Evolutionary conservation across 1,140 invertebrate genomes (phyloP).

Genomic region (Drosophila virilis): DNA sequence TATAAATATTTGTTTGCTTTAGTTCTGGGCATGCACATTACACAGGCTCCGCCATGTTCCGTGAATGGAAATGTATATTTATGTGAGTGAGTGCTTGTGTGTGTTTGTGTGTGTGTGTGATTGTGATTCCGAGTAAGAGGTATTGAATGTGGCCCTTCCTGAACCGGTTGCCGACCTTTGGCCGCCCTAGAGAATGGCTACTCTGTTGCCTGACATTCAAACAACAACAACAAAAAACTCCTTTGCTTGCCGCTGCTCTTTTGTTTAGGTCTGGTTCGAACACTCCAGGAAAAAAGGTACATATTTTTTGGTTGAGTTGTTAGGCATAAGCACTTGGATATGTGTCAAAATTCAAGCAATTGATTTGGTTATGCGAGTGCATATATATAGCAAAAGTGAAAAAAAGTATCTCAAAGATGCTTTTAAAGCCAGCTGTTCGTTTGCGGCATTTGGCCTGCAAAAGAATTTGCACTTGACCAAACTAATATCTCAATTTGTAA

Average conservation of each 20-base stretch:
- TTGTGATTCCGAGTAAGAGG: constrained; percentile 39
- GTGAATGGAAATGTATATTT: constrained; percentile 24
- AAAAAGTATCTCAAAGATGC: constrained; percentile 34
- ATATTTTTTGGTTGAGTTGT: constrained; percentile 37
- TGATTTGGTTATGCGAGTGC: constrained; percentile 32
- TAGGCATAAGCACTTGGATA: constrained; percentile 42
- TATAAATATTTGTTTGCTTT: constrained; percentile 80
- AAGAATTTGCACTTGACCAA: not conserved
- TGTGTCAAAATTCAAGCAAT: constrained; percentile 46
- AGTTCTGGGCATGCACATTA: constrained; percentile 71
- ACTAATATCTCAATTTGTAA: not conserved
- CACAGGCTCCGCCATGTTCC: constrained; percentile 33
- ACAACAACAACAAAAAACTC: constrained; percentile 4
- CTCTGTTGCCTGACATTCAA: not conserved
- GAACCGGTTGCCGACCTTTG: constrained; percentile 70
- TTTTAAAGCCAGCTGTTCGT: constrained; percentile 19
- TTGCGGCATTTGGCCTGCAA: not conserved
- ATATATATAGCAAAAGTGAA: constrained; percentile 32
- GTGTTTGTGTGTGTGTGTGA: constrained; percentile 26
- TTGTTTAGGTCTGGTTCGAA: constrained; percentile 38
- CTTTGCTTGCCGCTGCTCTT: constrained; percentile 28
- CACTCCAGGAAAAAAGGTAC: constrained; percentile 13
- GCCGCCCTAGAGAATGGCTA: constrained; percentile 35
- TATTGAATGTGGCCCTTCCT: constrained; percentile 58
- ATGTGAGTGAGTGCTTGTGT: constrained; percentile 3